phyloP scores from a whole-genome alignment of 2,113 vertebrate species.

The Urocolius indicus region DNA sequence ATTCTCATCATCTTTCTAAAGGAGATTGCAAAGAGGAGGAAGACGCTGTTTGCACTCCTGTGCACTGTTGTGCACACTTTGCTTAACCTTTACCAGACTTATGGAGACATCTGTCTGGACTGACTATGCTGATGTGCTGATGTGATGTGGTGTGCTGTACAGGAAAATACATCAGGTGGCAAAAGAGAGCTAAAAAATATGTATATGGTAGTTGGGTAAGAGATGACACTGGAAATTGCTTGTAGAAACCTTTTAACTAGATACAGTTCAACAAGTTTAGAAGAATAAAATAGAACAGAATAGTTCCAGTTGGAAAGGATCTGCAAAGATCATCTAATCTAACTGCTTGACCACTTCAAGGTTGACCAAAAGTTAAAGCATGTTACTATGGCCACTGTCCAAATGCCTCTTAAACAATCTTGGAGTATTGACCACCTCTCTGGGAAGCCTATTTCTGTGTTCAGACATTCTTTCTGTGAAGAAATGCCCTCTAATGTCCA shows the following conservation, averaged over 20 bases:
- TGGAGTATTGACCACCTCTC: no score
- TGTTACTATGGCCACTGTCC: no score
- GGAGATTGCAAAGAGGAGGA: neutral
- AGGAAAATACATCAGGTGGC: neutral
- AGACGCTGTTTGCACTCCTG: neutral
- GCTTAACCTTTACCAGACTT: neutral
- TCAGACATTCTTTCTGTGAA: no score
- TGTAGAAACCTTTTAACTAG: neutral
- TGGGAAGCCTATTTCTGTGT: no score
- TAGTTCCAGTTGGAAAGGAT: neutral
- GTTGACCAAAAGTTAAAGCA: no score
- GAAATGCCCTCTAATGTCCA: no score
- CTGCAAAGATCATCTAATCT: no score
- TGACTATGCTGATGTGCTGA: neutral
- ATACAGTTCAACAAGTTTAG: neutral
- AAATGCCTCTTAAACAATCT: no score
- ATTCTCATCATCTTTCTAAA: slow-evolving; percentile 12
- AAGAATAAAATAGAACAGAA: neutral
- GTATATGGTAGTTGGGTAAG: neutral
- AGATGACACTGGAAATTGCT: neutral
- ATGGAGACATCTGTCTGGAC: neutral
- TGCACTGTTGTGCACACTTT: neutral
- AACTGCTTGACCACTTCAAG: no score
- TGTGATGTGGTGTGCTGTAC: neutral
- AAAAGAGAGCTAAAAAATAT: neutral